Evolutionary conservation across 2,113 vertebrate genomes (phyloP), one percentile per base, ranked within the genome.

Genomic region (Ciconia boyciana): DNA sequence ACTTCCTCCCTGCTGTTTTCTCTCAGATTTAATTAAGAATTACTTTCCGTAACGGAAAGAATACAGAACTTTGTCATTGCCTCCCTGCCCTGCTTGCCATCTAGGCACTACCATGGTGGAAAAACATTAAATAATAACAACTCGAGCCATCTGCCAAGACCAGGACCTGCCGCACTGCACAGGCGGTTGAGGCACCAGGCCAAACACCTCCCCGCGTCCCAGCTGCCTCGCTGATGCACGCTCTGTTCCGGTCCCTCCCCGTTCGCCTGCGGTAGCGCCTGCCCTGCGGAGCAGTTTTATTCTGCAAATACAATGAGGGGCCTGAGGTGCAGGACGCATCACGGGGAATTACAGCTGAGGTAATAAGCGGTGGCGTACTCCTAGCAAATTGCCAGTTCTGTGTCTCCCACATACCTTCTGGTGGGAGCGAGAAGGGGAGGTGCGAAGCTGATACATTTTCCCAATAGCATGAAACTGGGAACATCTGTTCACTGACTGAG

Each of bases 41-140:
- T 78, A 18, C 15, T 89, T 69, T 84, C 65, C 10, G 0, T 52
- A 21, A 29, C 25, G 71, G 85, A 55, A 75, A 69, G 58, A 78
- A 55, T 17, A 31, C 79, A 11, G 49, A 44, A 16, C 12, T 74
- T n/a, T 29, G 9, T 18, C 21, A 0, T 7, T 81, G 88, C 84
- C 83, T 83, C 10, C 69, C 48, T 60, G 85, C 79, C 83, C 79
- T 0, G 0, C 51, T 66, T 16, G 20, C 76, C 6, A 2, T 68
- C 61, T 39, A 34, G 48, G 64, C 58, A 17, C 60, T 46, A 9
- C 34, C 29, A 4, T 1, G 3, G 72, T 87, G 89, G 44, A 46
- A 76, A 55, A 94, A 15, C 92, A 75, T 78, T 41, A 71, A 92
- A 92, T 90, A 82, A 90, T 41, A 64, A 75, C 39, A 92, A 74